Evolutionary conservation across 2,888 invertebrate genomes (phyloP), one percentile per base, ranked within the genome.

Genomic region (Mythimna loreyi): DNA sequence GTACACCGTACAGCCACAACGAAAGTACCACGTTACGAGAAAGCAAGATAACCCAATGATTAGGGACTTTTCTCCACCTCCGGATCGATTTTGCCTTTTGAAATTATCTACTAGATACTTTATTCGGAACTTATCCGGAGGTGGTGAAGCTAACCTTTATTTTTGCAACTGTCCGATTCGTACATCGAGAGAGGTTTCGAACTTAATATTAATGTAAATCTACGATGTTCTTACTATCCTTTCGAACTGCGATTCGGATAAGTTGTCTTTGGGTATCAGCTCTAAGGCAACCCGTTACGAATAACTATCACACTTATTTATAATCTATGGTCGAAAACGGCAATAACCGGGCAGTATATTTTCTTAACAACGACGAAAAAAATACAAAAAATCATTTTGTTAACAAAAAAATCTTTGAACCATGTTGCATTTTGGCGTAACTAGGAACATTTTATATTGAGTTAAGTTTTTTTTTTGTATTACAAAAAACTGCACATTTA

Each of bases 261-360:
- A 61, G 45, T 61, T 36, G 33, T 43, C 40, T 50, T 30, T 69
- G 65, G 80, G 59, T 63, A 49, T 60, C 70, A 45, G 61, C 76
- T 61, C 64, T 71, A 76, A 79, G 78, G 81, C 77, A 76, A 68
- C 72, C 81, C 72, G 67, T 76, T 65, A 76, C 65, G 19, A 76
- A 61, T 78, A 73, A 72, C 71, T 78, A 83, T 78, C 78, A 78
- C 71, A 78, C 75, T 75, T 81, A 76, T 67, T 70, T 69, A 81
- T 72, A 80, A 72, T 76, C 74, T 81, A 83, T 75, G 79, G 67
- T 82, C 81, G 56, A 71, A 80, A 80, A 84, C 80, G 81, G 83
- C 82, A 79, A 83, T 79, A 86, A 86, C 78, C 78, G 83, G 86
- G 87, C 87, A 89, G 89, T 89, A 86, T 82, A 82, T 78, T 83